phyloP scores from a whole-genome alignment of 1,140 invertebrate species.

The Atta colombica region DNA sequence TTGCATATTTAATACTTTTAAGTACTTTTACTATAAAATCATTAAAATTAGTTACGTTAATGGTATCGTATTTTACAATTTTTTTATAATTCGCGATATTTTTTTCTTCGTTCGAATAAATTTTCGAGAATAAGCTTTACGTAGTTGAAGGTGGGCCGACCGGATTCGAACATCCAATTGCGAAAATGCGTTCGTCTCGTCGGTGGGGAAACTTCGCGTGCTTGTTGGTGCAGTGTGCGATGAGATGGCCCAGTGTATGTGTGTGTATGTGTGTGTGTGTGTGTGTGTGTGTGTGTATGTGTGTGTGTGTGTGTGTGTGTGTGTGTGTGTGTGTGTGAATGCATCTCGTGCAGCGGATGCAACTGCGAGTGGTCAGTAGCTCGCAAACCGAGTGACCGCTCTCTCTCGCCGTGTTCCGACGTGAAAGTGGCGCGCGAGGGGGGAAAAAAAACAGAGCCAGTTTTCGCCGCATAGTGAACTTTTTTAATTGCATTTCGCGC shows the following conservation, averaged over 20 bases:
- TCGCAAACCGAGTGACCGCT: constrained; percentile 83
- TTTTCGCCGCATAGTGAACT: constrained; percentile 22
- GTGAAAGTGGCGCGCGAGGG: constrained; percentile 26
- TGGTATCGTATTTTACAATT: background rate
- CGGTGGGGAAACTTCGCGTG: constrained; percentile 77
- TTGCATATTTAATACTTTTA: background rate
- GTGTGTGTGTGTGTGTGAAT: constrained; percentile 77
- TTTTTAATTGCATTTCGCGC: constrained; percentile 43
- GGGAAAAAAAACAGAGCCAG: constrained; percentile 30
- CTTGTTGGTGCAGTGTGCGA: constrained; percentile 80
- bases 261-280: constrained; percentile 41
- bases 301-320: constrained; percentile 58
- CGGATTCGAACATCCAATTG: constrained; percentile 67
- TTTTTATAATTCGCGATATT: background rate
- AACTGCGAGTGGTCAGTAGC: constrained; percentile 84
- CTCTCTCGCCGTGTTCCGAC: constrained; percentile 70
- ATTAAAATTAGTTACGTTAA: background rate
- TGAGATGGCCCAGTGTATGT: constrained; percentile 65
- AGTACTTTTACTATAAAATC: background rate
- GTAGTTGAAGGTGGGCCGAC: constrained; percentile 46
- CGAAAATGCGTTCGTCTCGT: constrained; percentile 61
- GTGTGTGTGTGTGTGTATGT: constrained; percentile 81
- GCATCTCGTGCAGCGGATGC: constrained; percentile 85
- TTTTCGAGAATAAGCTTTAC: background rate
- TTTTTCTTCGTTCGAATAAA: background rate